phyloP scores from a whole-genome alignment of 2,888 invertebrate species.

The Endomychus coccineus region DNA sequence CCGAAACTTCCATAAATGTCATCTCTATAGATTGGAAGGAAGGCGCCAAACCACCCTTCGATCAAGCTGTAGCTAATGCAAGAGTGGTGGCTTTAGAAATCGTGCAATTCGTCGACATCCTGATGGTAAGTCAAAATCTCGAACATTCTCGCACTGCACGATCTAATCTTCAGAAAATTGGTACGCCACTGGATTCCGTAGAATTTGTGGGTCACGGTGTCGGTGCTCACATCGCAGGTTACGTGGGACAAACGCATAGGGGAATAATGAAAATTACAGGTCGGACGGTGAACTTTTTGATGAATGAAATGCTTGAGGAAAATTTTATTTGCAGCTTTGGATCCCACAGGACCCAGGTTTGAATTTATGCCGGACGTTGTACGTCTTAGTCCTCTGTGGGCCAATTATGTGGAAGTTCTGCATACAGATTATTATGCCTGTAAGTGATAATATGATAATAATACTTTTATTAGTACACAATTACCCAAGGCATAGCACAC shows the following conservation, averaged over 20 bases:
- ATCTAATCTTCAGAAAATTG: conserved; percentile 12
- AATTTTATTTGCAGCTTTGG: conserved; percentile 41
- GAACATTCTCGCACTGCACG: too few species aligned
- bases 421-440: conserved; percentile 47
- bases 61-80: conserved; percentile 52
- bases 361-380: conserved; percentile 47
- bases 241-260: conserved; percentile 40
- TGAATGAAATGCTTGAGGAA: background rate
- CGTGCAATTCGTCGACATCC: conserved; percentile 39
- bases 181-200: conserved; percentile 28
- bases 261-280: conserved; percentile 38
- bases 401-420: conserved; percentile 52
- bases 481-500: too few species aligned
- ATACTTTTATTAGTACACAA: too few species aligned
- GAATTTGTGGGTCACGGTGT: conserved; percentile 49
- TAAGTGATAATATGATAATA: conserved; percentile 18
- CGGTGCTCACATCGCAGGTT: conserved; percentile 49
- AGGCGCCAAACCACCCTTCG: conserved; percentile 48
- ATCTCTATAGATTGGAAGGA: conserved; percentile 49
- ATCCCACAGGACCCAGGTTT: conserved; percentile 54
- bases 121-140: conserved; percentile 35
- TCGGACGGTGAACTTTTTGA: conserved; percentile 17
- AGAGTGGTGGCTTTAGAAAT: conserved; percentile 50
- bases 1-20: conserved; percentile 36
- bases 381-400: conserved; percentile 48